These are phyloP conservation scores for Triplophysa tibetana DNA, from an alignment of 2,113 vertebrate species.

Conservation along the genomic window DNA sequence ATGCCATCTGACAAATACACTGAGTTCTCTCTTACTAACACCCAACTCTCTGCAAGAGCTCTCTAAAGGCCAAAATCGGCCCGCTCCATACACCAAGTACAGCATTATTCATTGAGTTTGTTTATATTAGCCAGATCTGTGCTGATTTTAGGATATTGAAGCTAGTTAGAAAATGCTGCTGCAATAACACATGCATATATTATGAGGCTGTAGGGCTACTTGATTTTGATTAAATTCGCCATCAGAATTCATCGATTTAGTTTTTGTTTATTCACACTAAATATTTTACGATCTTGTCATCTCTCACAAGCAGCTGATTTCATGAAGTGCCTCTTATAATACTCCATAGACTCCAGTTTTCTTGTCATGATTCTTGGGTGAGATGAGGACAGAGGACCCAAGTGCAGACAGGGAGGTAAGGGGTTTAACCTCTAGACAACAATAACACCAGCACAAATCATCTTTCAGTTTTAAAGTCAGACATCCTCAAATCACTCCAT, in stretches of 20 bases:
- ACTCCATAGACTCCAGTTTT: no score
- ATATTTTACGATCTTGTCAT: no score
- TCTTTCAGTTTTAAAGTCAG: conserved; percentile 21
- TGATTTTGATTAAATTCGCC: no score
- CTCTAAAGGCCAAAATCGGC: background rate
- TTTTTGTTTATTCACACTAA: no score
- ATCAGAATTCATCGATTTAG: no score
- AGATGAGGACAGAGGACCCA: no score
- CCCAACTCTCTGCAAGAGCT: conserved; percentile 33
- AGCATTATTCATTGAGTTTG: conserved; percentile 5
- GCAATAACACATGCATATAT: no score
- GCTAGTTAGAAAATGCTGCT: conserved; percentile 10
- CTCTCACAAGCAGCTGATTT: no score
- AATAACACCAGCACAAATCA: background rate
- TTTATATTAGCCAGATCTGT: background rate
- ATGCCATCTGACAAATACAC: conserved; percentile 54
- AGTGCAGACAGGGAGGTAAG: no score
- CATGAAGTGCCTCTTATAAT: no score
- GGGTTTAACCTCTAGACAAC: background rate
- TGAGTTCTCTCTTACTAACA: conserved; percentile 20
- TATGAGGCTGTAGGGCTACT: no score
- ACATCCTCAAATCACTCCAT: conserved; percentile 15
- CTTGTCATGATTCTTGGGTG: no score
- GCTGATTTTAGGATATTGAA: background rate
- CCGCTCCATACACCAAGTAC: background rate